These are phyloP conservation scores for Danaus melanippus DNA, from an alignment of 1,140 invertebrate genomes.

Conservation along the genomic window DNA sequence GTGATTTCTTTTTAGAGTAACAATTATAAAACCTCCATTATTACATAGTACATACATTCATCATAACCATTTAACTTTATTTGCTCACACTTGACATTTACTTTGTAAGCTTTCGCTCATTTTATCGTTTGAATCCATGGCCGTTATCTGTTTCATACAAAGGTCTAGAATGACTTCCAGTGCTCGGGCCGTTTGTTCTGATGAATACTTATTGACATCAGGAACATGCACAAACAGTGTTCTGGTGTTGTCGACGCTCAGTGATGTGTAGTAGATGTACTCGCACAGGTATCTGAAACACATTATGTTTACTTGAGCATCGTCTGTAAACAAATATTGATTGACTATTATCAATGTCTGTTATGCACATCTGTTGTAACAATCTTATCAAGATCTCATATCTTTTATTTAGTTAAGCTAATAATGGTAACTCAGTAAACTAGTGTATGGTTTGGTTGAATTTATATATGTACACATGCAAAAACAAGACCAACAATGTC, in stretches of 20 bases:
- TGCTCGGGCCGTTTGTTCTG: constrained; percentile 69
- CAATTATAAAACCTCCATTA: too few relatives aligned
- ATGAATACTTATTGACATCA: constrained; percentile 66
- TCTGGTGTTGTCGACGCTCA: constrained; percentile 69
- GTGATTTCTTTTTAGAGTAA: too few relatives aligned
- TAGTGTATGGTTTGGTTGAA: too few relatives aligned
- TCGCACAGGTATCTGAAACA: constrained; percentile 77
- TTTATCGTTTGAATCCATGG: constrained; percentile 24
- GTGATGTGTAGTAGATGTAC: constrained; percentile 79
- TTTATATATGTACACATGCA: too few relatives aligned
- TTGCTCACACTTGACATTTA: constrained; percentile 5
- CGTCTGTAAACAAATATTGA: neutral
- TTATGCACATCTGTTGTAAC: too few relatives aligned
- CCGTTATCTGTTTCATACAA: constrained; percentile 47
- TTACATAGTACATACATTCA: too few relatives aligned
- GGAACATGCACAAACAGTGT: constrained; percentile 81
- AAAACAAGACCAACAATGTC: too few relatives aligned
- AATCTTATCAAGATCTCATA: too few relatives aligned
- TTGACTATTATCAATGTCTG: too few relatives aligned
- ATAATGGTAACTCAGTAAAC: too few relatives aligned
- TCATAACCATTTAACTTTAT: too few relatives aligned
- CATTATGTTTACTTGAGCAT: constrained; percentile 1
- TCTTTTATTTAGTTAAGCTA: too few relatives aligned
- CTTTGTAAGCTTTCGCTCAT: constrained; percentile 26
- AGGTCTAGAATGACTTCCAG: constrained; percentile 72